Evolutionary conservation across 2,797 vertebrate genomes (phyloP).

Genomic region (Sebastes cheni): DNA sequence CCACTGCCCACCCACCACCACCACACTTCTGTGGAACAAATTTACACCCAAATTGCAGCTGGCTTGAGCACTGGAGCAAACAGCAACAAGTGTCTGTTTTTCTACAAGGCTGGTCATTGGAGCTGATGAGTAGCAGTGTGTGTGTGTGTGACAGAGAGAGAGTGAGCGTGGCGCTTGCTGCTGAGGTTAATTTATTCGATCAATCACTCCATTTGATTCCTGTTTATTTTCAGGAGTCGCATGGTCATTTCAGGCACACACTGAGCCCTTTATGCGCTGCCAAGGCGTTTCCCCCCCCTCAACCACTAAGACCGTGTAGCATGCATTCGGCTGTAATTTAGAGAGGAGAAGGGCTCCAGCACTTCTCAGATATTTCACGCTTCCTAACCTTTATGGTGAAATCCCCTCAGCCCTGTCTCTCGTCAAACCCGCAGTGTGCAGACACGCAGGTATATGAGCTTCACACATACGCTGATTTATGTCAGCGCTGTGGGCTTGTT

Average conservation of each 20-base stretch:
- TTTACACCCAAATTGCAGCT: slow-evolving; percentile 43
- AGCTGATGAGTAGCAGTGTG: slow-evolving; percentile 36
- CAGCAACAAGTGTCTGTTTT: slow-evolving; percentile 65
- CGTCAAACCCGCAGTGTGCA: slow-evolving; percentile 66
- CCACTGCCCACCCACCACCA: background rate
- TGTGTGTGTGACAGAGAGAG: slow-evolving; percentile 22
- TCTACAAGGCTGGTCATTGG: slow-evolving; percentile 34
- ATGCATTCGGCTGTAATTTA: slow-evolving; percentile 63
- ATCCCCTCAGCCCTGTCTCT: slow-evolving; percentile 73
- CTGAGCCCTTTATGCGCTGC: slow-evolving; percentile 73
- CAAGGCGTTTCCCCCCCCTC: slow-evolving; percentile 60
- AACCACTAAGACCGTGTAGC: slow-evolving; percentile 47
- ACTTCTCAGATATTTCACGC: slow-evolving; percentile 75
- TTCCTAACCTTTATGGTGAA: slow-evolving; percentile 72
- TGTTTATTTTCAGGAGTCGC: slow-evolving; percentile 81
- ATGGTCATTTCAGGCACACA: slow-evolving; percentile 74
- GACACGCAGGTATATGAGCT: slow-evolving; percentile 45
- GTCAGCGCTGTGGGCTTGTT: slow-evolving; percentile 48
- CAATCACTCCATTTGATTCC: slow-evolving; percentile 79
- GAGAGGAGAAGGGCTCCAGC: slow-evolving; percentile 68
- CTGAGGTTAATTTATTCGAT: slow-evolving; percentile 75
- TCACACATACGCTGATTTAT: slow-evolving; percentile 61
- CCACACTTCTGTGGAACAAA: slow-evolving; percentile 24
- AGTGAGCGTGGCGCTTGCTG: slow-evolving; percentile 23
- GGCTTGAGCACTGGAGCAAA: slow-evolving; percentile 45